These are phyloP conservation scores for Bothrops jararaca DNA, from an alignment of 2,113 vertebrate species.

Conservation along the genomic window DNA sequence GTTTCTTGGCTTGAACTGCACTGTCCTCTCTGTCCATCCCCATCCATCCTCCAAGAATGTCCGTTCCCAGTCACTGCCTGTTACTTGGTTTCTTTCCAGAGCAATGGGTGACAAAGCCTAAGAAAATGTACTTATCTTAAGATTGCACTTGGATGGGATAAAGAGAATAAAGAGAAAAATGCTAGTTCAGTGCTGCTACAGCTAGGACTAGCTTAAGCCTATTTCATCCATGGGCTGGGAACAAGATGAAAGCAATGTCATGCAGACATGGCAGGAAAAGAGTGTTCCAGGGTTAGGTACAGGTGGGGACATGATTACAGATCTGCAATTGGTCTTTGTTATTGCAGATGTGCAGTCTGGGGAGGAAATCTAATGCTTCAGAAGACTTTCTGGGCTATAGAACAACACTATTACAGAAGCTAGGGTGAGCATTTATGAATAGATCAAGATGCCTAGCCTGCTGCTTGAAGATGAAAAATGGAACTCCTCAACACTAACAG, in stretches of 20 bases:
- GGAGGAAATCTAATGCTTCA: not conserved
- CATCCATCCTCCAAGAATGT: not conserved
- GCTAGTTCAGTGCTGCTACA: not conserved
- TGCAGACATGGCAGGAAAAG: not conserved
- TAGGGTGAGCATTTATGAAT: not conserved
- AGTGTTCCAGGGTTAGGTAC: not conserved
- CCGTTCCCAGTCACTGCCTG: not conserved
- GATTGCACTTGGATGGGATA: not conserved
- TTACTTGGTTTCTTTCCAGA: not conserved
- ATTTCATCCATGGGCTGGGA: not conserved
- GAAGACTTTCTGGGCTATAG: not conserved
- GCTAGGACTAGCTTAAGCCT: not conserved
- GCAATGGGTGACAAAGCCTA: not conserved
- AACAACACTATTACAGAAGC: not conserved
- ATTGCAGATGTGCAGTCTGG: not conserved
- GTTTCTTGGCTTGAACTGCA: not conserved
- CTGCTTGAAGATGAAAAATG: not conserved
- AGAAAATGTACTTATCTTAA: not conserved
- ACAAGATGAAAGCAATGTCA: not conserved
- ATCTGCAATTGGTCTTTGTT: not conserved
- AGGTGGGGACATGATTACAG: not conserved
- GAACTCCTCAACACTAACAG: not conserved
- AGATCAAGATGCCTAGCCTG: not conserved
- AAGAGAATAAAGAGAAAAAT: not conserved
- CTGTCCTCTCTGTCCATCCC: not conserved